Base-by-base conservation (phyloP, 2,797 vertebrate species). In the Rhabdomys pumilio region DNA sequence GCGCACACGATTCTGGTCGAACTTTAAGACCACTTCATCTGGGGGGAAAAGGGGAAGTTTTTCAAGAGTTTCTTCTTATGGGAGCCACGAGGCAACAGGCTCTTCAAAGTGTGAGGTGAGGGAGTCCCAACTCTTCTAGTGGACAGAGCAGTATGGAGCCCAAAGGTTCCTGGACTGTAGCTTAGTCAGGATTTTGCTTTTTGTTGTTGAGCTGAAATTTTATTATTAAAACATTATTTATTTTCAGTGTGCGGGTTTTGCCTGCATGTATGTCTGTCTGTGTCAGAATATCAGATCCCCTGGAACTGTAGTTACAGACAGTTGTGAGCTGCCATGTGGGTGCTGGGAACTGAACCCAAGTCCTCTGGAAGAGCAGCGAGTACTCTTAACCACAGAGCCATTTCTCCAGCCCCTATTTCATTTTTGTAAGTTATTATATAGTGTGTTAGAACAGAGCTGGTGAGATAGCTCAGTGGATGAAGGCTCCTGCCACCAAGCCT, bases 21-120 rank as follows among this genome's bases (percentile, higher is more conserved):
- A 99, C 98, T 99, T 99, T 95, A 99, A 89, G 77, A 99, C 99
- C 2, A 99, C 99, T 90, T 99, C 99, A 69, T 99, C 99, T 99
- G 97, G 17, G 84, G 61, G 26, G 73, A 17, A 34, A 80, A 55
- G 29, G 24, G 9, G 69, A 86, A 47, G 69, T 6, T 79, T 95
- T n/a, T n/a, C 31, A n/a, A 91, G 50, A 61, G 0, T 44, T n/a
- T 59, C 19, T 88, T 76, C 20, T 69, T 61, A 31, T 47, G 12
- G 24, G 53, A 91, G 29, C 34, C 76, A 41, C 19, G 55, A 55
- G 91, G 12, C 59, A 94, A 34, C 8, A 85, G 3, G 6, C 55
- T 61, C 53, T 44, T 88, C 44, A 44, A 11, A 38, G 44, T 41
- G 20, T 57, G 80, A 41, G 3, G 22, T 29, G 31, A 31, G 9